Evolutionary conservation across 2,113 vertebrate species (phyloP).

Genomic region (Lonchura striata): DNA sequence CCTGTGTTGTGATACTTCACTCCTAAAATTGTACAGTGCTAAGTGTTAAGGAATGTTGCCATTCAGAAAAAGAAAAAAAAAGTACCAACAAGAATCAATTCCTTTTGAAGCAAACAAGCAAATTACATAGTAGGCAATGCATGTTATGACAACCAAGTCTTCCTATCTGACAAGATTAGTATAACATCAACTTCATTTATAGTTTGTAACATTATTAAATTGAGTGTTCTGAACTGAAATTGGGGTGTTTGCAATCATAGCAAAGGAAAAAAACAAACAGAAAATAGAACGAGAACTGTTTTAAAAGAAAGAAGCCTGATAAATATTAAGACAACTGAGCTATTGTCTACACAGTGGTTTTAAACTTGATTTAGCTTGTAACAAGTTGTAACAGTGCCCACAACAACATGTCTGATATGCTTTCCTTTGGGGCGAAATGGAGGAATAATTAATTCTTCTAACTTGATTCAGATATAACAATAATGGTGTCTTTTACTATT

Average conservation of each 20-base stretch:
- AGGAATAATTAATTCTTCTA: background rate
- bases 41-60: background rate
- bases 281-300: constrained; percentile 9
- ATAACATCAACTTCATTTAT: background rate
- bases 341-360: constrained; percentile 28
- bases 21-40: background rate
- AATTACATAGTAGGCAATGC: background rate
- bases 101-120: background rate
- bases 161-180: background rate
- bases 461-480: constrained; percentile 16
- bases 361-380: constrained; percentile 31
- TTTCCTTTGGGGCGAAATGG: background rate
- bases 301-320: background rate
- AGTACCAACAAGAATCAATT: background rate
- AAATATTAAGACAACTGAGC: background rate
- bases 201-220: background rate
- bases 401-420: background rate
- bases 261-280: background rate
- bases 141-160: background rate
- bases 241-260: background rate
- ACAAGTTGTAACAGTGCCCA: background rate
- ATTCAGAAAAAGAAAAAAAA: background rate
- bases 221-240: background rate
- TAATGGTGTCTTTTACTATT: background rate
- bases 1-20: background rate